Evolutionary conservation across 92 coral and sea anemone genomes (phyloP).

Genomic region (Zoanthus gigantus): DNA sequence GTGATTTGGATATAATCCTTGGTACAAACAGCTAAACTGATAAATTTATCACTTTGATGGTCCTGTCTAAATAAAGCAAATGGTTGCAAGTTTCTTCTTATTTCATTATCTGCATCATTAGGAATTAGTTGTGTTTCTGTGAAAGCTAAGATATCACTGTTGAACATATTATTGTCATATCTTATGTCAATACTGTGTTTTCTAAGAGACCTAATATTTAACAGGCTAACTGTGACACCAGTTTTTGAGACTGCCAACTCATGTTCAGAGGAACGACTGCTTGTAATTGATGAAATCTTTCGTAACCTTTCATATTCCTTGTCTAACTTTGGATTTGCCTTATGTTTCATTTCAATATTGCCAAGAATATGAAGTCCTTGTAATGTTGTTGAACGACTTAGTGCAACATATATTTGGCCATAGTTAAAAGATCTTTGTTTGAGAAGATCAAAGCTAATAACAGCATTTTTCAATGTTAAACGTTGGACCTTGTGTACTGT

Average conservation of each 20-base stretch:
- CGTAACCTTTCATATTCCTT: conserved; percentile 55
- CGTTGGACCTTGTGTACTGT: too few relatives aligned
- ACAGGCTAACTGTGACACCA: conserved; percentile 42
- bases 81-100: conserved; percentile 52
- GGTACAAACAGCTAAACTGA: conserved; percentile 57
- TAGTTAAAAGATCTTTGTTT: conserved; percentile 15
- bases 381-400: conserved; percentile 55
- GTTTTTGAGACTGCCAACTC: conserved; percentile 50
- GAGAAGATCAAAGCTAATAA: conserved; percentile 59
- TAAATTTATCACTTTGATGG: conserved; percentile 46
- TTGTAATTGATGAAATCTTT: conserved; percentile 35
- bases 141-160: conserved; percentile 64
- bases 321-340: conserved; percentile 57
- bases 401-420: conserved; percentile 60
- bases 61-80: conserved; percentile 56
- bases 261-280: conserved; percentile 41
- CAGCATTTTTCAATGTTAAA: background rate
- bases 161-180: conserved; percentile 40
- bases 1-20: conserved; percentile 42
- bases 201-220: conserved; percentile 58
- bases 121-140: conserved; percentile 65
- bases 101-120: conserved; percentile 56
- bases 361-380: conserved; percentile 66
- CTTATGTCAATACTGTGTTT: conserved; percentile 66
- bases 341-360: conserved; percentile 54